A percentile compares a stretch with the other conserved stretches of the same genome.
Evolutionary conservation across 2,888 invertebrate genomes (phyloP).

Genomic region (Pilophorus perplexus): DNA sequence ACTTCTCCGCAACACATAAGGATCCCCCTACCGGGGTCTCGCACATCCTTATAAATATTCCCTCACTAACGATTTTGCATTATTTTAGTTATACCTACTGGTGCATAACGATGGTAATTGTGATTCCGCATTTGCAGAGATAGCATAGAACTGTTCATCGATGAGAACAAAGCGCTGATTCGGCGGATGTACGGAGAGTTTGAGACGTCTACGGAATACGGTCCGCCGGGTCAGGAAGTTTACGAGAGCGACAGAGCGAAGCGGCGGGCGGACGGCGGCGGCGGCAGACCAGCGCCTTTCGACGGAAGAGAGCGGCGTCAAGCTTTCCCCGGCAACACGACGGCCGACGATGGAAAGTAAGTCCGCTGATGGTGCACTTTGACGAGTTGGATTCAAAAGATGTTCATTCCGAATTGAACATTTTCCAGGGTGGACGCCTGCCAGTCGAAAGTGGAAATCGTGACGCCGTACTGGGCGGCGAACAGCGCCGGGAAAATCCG

Average conservation of each 20-base stretch:
- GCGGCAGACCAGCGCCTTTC: slow-evolving; percentile 53
- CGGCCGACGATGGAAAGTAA: slow-evolving; percentile 57
- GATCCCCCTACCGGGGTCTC: no score
- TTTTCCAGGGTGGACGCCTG: slow-evolving; percentile 75
- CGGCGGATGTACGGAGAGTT: slow-evolving; percentile 93
- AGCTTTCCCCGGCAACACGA: slow-evolving; percentile 54
- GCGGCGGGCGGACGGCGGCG: slow-evolving; percentile 40
- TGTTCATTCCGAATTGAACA: no score
- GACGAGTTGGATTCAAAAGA: not conserved
- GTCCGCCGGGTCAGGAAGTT: slow-evolving; percentile 55
- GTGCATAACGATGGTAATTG: no score
- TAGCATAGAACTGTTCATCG: slow-evolving; percentile 86
- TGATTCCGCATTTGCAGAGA: no score
- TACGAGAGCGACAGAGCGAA: slow-evolving; percentile 44
- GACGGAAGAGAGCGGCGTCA: slow-evolving; percentile 52
- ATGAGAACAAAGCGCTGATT: slow-evolving; percentile 90
- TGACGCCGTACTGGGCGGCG: slow-evolving; percentile 91
- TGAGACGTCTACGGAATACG: slow-evolving; percentile 61
- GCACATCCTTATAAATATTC: no score
- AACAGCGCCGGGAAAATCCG: slow-evolving; percentile 88
- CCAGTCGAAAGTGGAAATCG: slow-evolving; percentile 87
- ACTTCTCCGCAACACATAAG: no score
- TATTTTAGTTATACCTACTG: no score
- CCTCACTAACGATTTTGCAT: no score
- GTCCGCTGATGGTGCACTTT: slow-evolving; percentile 24